Evolutionary conservation across 2,888 invertebrate genomes (phyloP), one percentile per base, ranked within the genome.

Genomic region (Dolomedes plantarius): DNA sequence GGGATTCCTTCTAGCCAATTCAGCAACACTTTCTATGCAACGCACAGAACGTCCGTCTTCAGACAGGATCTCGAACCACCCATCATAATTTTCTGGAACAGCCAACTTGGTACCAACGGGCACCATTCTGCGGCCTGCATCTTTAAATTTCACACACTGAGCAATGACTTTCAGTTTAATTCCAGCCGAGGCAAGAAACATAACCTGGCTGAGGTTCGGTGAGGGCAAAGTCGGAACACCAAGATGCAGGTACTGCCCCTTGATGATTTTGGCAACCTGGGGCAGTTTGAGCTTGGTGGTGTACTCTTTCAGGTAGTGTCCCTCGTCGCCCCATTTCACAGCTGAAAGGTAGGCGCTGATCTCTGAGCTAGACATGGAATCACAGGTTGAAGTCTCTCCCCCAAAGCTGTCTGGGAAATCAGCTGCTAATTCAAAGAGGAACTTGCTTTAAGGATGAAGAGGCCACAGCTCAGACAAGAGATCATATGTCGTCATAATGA

Each of bases 61-160:
- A 90, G 97, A 97, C 36, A 98, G 93, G 71, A 98, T 93, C 92
- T 98, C 98, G 91, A 98, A 98, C 92, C 96, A 98, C 9, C 98
- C 98, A 89, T 85, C 83, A 46, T 97, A 98, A 0, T 95, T 94
- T 90, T 97, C 95, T 6, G 98, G 98, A 87, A 98, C 96, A 75
- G 96, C 95, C 88, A 98, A 93, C 90, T 97, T 94, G 7, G 96
- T 95, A 67, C 95, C 90, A 94, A 31, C 96, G 94, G 90, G 95
- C 11, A 87, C 82, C 71, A 80, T 72, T 32, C 80, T 36, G 2
- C 87, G 75, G 3, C 85, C 85, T 3, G 73, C 67, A 92, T 97
- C 96, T 91, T 97, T 97, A 90, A 97, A 94, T 92, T 97, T 97
- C 89, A 97, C 96, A 77, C 90, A 90, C 88, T 90, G 90, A 32